These are phyloP conservation scores for Ectobius pallidus DNA, from an alignment of 2,888 invertebrate genomes.

Conservation along the genomic window DNA sequence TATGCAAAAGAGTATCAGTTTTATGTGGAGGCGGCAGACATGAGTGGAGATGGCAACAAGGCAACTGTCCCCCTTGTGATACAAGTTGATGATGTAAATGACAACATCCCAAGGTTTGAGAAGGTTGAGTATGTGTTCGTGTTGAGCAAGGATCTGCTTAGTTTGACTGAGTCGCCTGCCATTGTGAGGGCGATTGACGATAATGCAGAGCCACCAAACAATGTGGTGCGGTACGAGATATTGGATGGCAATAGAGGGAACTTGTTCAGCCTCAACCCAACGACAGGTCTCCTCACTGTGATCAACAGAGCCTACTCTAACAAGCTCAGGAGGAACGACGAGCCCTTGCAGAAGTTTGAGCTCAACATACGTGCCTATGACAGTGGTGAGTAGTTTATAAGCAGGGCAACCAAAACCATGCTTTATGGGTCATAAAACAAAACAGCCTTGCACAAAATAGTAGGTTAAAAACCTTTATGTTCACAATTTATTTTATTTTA, in stretches of 20 bases:
- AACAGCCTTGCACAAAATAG: too few relatives aligned
- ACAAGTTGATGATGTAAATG: conserved; percentile 80
- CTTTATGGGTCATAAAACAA: too few relatives aligned
- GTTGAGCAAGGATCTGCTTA: conserved; percentile 71
- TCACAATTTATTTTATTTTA: too few relatives aligned
- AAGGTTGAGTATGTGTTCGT: conserved; percentile 80
- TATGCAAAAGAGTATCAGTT: conserved; percentile 73
- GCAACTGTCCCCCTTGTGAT: conserved; percentile 70
- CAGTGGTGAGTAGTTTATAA: too few relatives aligned
- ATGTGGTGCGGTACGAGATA: conserved; percentile 83
- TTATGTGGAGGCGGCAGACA: conserved; percentile 86
- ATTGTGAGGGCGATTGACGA: conserved; percentile 81
- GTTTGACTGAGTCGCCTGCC: conserved; percentile 75
- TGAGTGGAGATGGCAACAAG: conserved; percentile 78
- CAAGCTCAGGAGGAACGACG: too few relatives aligned
- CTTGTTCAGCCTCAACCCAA: conserved; percentile 75
- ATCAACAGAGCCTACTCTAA: too few relatives aligned
- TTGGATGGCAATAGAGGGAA: conserved; percentile 76
- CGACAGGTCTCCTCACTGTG: conserved; percentile 76
- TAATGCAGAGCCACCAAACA: conserved; percentile 85
- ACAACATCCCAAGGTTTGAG: conserved; percentile 85
- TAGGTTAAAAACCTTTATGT: too few relatives aligned
- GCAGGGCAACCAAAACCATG: too few relatives aligned
- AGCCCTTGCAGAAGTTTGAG: too few relatives aligned
- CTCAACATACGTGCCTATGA: too few relatives aligned